These are phyloP conservation scores for Eurypyga helias DNA, from an alignment of 2,113 vertebrate species.

Conservation along the genomic window DNA sequence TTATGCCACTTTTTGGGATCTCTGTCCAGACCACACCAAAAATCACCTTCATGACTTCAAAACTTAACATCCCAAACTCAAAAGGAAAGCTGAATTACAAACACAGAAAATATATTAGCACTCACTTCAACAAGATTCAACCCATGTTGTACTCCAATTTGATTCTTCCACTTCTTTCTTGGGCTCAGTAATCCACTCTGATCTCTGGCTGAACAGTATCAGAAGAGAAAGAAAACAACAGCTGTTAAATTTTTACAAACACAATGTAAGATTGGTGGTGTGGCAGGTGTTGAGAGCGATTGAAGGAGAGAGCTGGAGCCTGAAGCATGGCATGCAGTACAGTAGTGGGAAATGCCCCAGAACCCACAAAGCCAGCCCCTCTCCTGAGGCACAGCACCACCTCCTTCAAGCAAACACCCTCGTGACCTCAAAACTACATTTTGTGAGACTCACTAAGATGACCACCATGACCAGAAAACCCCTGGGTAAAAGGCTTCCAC, in stretches of 20 bases:
- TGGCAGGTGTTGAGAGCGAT: fast-evolving
- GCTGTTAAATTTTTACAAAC: background rate
- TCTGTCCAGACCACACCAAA: background rate
- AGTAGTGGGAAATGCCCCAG: fast-evolving
- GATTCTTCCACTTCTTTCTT: background rate
- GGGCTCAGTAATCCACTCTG: fast-evolving
- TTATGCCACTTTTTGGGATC: background rate
- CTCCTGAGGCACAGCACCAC: background rate
- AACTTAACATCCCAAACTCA: background rate
- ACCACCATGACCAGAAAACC: fast-evolving
- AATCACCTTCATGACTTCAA: background rate
- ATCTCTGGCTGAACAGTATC: background rate
- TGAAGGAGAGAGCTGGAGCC: background rate
- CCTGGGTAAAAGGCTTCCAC: background rate
- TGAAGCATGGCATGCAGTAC: fast-evolving
- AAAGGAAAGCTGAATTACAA: background rate
- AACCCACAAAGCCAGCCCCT: fast-evolving
- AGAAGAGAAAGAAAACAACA: background rate
- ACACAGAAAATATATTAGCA: background rate
- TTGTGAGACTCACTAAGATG: fast-evolving
- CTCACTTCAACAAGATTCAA: background rate
- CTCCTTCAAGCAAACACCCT: background rate
- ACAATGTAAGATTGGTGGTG: fast-evolving
- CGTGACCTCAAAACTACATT: fast-evolving
- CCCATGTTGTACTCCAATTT: fast-evolving